Conservation (phyloP, 1,140 invertebrate species). For the Heliconius hewitsoni region DNA sequence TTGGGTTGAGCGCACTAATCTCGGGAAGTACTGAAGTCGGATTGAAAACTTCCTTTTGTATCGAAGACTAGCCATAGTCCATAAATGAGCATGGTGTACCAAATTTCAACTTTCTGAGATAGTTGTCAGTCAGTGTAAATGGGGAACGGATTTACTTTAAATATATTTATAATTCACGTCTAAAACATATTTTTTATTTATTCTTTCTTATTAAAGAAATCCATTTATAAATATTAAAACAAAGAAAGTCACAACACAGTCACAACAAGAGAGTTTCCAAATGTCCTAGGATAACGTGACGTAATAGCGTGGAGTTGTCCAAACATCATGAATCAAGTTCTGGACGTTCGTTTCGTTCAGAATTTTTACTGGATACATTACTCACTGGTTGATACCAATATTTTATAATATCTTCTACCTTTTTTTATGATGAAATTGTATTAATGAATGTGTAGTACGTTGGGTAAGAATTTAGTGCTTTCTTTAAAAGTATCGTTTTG, state of each 20-base stretch:
- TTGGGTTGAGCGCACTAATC: too few relatives aligned
- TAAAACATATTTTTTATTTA: too few relatives aligned
- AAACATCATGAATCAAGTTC: slow-evolving; percentile 53
- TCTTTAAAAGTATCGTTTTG: background rate
- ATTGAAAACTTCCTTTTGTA: too few relatives aligned
- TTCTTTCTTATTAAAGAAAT: background rate
- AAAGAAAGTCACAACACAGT: background rate
- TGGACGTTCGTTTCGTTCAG: slow-evolving; percentile 38
- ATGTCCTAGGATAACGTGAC: slow-evolving; percentile 8
- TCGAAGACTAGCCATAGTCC: too few relatives aligned
- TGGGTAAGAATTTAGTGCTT: background rate
- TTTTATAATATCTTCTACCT: background rate
- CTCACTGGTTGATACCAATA: slow-evolving; percentile 2
- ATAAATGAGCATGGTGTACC: too few relatives aligned
- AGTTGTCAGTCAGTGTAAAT: too few relatives aligned
- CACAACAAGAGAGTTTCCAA: background rate
- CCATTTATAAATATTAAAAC: background rate
- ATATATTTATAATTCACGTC: too few relatives aligned
- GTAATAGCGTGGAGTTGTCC: slow-evolving; percentile 29
- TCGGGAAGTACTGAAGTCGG: too few relatives aligned
- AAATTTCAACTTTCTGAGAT: too few relatives aligned
- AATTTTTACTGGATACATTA: slow-evolving; percentile 37
- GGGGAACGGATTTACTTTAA: too few relatives aligned
- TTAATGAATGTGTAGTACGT: background rate
- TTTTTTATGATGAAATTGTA: background rate